phyloP scores from a whole-genome alignment of 1,140 invertebrate genomes.

The Trichonephila clavata region DNA sequence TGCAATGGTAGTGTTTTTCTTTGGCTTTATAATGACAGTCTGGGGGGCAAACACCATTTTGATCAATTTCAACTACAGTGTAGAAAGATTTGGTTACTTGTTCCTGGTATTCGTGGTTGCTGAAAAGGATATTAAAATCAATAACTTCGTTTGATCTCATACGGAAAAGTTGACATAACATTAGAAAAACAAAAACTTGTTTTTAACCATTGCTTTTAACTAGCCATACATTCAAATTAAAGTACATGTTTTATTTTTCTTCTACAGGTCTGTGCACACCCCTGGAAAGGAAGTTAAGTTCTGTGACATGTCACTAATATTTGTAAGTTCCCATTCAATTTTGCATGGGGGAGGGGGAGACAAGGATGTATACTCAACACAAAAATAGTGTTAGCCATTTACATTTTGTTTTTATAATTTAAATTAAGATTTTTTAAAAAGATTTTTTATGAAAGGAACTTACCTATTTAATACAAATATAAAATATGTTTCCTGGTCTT shows the following conservation, averaged over 20 bases:
- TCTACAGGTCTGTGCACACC: slow-evolving; percentile 54
- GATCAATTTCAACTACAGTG: slow-evolving; percentile 83
- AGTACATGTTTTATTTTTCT: not conserved
- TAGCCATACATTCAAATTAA: not conserved
- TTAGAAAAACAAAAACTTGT: not conserved
- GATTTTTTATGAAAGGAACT: not conserved
- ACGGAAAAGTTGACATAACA: slow-evolving; percentile 27
- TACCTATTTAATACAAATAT: slow-evolving; percentile 33
- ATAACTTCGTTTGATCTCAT: slow-evolving; percentile 35
- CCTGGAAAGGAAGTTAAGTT: not conserved
- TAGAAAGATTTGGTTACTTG: slow-evolving; percentile 91
- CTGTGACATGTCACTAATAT: not conserved
- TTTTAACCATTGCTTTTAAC: not conserved
- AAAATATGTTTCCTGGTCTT: not conserved
- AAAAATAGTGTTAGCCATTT: no score
- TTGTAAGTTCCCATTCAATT: not conserved
- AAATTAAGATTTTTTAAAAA: no score
- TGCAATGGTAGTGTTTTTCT: slow-evolving; percentile 92
- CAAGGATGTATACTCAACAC: no score
- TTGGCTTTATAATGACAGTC: slow-evolving; percentile 89
- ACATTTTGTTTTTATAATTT: no score
- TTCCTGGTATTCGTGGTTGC: slow-evolving; percentile 92
- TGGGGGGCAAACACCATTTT: slow-evolving; percentile 84
- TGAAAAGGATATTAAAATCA: slow-evolving; percentile 77
- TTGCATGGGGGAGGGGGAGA: no score